Evolutionary conservation across 2,113 vertebrate genomes (phyloP).

Genomic region (Mobula birostris): DNA sequence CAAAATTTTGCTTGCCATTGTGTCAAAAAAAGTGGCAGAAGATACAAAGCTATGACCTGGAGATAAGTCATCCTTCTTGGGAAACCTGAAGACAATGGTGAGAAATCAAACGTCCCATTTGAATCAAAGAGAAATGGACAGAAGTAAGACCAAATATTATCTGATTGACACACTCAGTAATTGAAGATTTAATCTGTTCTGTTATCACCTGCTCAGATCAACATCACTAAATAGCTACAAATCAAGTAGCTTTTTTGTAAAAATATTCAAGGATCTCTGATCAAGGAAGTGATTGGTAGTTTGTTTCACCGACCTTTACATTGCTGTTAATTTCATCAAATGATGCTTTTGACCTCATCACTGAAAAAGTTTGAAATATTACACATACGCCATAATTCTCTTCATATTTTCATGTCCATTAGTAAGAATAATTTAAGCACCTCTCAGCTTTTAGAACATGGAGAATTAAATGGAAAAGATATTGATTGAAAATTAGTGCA

Average conservation of each 20-base stretch:
- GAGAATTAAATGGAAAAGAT: constrained; percentile 8
- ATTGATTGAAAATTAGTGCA: background rate
- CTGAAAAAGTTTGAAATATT: background rate
- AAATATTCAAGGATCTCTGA: background rate
- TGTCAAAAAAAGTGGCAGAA: background rate
- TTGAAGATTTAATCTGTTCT: background rate
- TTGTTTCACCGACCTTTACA: background rate
- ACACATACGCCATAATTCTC: background rate
- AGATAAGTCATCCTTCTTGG: background rate
- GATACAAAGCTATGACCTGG: background rate
- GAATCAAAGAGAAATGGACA: too few species aligned
- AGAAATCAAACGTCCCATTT: background rate
- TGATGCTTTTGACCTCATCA: constrained; percentile 26
- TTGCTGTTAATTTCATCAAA: background rate
- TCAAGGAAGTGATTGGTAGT: background rate
- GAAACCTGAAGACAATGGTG: background rate
- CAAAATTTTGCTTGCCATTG: too few species aligned
- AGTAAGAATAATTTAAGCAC: background rate
- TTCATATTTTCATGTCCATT: background rate
- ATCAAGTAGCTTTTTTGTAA: background rate
- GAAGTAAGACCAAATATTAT: background rate
- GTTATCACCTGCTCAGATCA: background rate
- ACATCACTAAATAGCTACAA: background rate
- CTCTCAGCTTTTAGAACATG: background rate
- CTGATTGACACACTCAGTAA: background rate